Base-by-base conservation (phyloP, 2,113 vertebrate genomes). In the Neopipo cinnamomea region DNA sequence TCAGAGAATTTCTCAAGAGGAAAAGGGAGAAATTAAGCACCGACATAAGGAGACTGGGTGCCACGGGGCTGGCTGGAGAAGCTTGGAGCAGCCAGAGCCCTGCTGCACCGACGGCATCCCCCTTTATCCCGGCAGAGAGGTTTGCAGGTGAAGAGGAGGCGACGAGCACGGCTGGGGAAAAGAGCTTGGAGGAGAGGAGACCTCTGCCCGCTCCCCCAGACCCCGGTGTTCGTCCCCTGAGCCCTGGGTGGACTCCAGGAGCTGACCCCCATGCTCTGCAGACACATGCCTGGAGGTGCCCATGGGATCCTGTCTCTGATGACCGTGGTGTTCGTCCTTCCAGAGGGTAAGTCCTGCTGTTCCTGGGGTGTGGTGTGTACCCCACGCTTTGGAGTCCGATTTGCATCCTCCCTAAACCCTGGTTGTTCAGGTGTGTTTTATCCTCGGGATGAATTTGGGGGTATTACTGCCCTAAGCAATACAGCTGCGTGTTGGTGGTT, bases 271-370 rank as follows among this genome's bases (percentile, higher is more conserved):
- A 90, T 97, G 97, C 61, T 94, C 39, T 74, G n/a, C 4, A 28
- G 92, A 89, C 76, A 23, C 52, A 49, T 56, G 65, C 63, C 86
- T 8, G 74, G 93, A 31, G 85, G 85, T 30, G 85, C 72, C 72
- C 63, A 71, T 9, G 84, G 94, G 73, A 83, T 97, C 61, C 93
- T 97, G 35, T 56, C 90, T 5, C 89, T 97, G 88, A n/a, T 96
- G 66, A 82, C 95, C 0, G 16, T 95, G 58, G 46, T 83, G 22
- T 68, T 92, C 1, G 33, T 97, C 30, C 93, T 97, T 42, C 93
- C 97, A 0, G 22, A 91, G 47, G 97, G 97, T 97, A 85, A 97
- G 97, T 97, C 75, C 84, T 9, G n/a, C 58, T 4, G 39, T 35
- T 8, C 31, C 30, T 2, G 2, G 47, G 77, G 2, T 33, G 59